phyloP scores from a whole-genome alignment of 2,888 invertebrate species.

The Drosophila kambysellisi region DNA sequence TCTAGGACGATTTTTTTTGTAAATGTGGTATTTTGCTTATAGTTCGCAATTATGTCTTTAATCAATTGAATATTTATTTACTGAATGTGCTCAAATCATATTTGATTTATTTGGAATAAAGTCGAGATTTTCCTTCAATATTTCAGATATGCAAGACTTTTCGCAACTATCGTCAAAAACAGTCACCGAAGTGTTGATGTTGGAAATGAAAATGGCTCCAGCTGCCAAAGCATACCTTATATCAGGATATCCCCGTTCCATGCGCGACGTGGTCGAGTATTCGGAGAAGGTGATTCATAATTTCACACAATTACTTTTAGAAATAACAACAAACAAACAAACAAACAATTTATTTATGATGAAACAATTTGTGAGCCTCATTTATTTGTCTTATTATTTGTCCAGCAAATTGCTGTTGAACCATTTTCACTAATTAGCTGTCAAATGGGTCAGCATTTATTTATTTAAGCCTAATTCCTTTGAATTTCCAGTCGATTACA shows the following conservation, averaged over 20 bases:
- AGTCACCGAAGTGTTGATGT: conserved; percentile 94
- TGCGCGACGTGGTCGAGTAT: conserved; percentile 96
- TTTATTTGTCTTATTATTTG: conserved; percentile 50
- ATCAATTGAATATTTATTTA: neutral
- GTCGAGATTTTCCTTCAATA: too few species aligned
- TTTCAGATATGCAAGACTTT: conserved; percentile 94
- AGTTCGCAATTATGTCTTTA: neutral
- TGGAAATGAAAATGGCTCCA: conserved; percentile 97
- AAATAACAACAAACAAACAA: neutral
- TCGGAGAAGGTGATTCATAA: conserved; percentile 90
- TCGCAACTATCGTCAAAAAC: conserved; percentile 93
- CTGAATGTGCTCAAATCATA: neutral
- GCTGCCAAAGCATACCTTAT: conserved; percentile 94
- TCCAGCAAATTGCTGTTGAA: conserved; percentile 60
- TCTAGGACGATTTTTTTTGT: neutral
- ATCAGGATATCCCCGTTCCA: conserved; percentile 95
- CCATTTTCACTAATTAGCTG: conserved; percentile 74
- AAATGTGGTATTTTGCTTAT: neutral
- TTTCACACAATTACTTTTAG: neutral
- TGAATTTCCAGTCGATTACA: conserved; percentile 50
- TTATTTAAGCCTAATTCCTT: conserved; percentile 58
- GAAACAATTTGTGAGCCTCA: conserved; percentile 31
- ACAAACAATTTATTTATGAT: conserved; percentile 35
- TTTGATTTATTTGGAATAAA: neutral
- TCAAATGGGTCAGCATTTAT: conserved; percentile 60